Conservation (phyloP, 2,797 vertebrate species). For the Peromyscus melanophrys region DNA sequence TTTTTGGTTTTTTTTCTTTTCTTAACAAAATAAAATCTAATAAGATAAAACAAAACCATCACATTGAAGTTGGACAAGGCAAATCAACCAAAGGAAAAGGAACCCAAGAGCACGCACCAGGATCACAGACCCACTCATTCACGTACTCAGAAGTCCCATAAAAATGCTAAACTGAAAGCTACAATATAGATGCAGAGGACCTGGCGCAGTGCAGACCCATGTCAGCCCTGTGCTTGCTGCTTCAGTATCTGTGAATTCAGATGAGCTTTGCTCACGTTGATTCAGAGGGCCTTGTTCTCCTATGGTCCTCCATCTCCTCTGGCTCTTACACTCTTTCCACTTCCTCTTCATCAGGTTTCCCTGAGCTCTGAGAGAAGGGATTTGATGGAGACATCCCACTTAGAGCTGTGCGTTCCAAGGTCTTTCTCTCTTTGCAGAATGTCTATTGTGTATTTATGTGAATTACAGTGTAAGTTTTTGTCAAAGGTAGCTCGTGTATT, state of each 20-base stretch:
- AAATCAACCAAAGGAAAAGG: background rate
- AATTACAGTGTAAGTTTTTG: slow-evolving; percentile 36
- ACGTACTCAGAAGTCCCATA: background rate
- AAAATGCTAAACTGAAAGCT: background rate
- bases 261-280: background rate
- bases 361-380: background rate
- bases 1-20: background rate
- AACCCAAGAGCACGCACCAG: background rate
- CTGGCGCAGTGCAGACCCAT: background rate
- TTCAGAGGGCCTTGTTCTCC: background rate
- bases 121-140: background rate
- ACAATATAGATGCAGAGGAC: background rate
- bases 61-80: background rate
- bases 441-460: background rate
- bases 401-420: background rate
- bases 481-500: slow-evolving; percentile 28
- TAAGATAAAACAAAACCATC: background rate
- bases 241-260: background rate
- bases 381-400: background rate
- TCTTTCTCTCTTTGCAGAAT: background rate
- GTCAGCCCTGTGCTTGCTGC: background rate
- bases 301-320: background rate
- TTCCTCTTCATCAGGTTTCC: background rate
- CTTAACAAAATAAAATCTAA: background rate
- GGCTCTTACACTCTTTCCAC: background rate